A percentile compares a stretch with the other conserved stretches of the same genome.
phyloP scores from a whole-genome alignment of 1,140 invertebrate species.

The Pectinophora gossypiella region DNA sequence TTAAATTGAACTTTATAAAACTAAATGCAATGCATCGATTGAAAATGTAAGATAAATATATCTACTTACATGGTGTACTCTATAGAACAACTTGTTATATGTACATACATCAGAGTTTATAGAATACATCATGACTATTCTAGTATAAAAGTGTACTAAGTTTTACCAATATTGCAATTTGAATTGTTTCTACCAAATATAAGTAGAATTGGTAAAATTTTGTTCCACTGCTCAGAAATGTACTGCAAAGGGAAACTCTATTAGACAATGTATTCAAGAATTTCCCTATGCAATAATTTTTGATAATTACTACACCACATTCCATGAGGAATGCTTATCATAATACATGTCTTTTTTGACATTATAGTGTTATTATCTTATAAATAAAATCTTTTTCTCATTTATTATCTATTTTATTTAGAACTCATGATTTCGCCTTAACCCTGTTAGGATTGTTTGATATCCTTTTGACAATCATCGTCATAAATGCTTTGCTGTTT shows the following conservation, averaged over 20 bases:
- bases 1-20: slow-evolving; percentile 69
- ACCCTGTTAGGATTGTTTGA: slow-evolving; percentile 50
- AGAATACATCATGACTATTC: slow-evolving; percentile 38
- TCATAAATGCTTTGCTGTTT: slow-evolving; percentile 39
- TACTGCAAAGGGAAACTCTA: slow-evolving; percentile 8
- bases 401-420: slow-evolving; percentile 30
- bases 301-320: slow-evolving; percentile 13
- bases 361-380: slow-evolving; percentile 42
- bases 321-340: slow-evolving; percentile 47
- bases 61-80: slow-evolving; percentile 53
- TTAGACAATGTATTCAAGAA: not conserved
- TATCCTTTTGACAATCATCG: slow-evolving; percentile 56
- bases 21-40: slow-evolving; percentile 70
- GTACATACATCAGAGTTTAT: slow-evolving; percentile 28
- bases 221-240: slow-evolving; percentile 29
- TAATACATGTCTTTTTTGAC: slow-evolving; percentile 58
- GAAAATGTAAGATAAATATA: slow-evolving; percentile 71
- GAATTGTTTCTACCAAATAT: slow-evolving; percentile 12
- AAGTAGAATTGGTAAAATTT: slow-evolving; percentile 29
- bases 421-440: slow-evolving; percentile 24
- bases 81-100: slow-evolving; percentile 30
- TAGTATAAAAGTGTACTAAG: slow-evolving; percentile 34
- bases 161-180: slow-evolving; percentile 30
- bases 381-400: slow-evolving; percentile 41
- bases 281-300: not conserved